Conservation (phyloP, 2,888 invertebrate species). For the Tipula helvola region DNA sequence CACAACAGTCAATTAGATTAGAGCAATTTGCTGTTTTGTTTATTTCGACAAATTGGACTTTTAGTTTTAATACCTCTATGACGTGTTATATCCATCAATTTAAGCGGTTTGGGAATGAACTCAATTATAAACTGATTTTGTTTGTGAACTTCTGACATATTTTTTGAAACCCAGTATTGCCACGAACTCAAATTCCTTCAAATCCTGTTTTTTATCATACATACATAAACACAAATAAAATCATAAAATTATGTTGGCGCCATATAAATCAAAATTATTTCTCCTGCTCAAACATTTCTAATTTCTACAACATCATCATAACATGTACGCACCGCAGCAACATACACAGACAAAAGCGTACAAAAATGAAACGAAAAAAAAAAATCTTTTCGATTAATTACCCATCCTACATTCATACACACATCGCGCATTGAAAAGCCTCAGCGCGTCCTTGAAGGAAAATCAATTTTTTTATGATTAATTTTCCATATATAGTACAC, state of each 20-base stretch:
- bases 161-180: too few species aligned
- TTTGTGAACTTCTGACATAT: too few species aligned
- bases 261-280: not conserved
- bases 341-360: not conserved
- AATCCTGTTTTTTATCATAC: not conserved
- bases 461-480: not conserved
- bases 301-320: not conserved
- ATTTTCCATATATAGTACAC: not conserved
- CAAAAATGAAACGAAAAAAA: not conserved
- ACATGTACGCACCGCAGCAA: not conserved
- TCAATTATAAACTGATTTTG: too few species aligned
- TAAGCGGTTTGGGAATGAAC: too few species aligned
- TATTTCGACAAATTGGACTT: too few species aligned
- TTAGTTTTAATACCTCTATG: too few species aligned
- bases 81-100: too few species aligned
- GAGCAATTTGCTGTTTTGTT: too few species aligned
- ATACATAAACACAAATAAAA: not conserved
- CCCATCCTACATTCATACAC: not conserved
- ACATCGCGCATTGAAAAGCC: not conserved
- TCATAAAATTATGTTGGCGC: not conserved
- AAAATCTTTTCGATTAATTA: not conserved
- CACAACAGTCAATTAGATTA: too few species aligned
- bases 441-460: not conserved
- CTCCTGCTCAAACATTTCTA: not conserved
- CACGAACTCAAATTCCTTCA: not conserved